Evolutionary conservation across 1,140 invertebrate species (phyloP), one percentile per base, ranked within the genome.

Genomic region (Drosophila sucinea): DNA sequence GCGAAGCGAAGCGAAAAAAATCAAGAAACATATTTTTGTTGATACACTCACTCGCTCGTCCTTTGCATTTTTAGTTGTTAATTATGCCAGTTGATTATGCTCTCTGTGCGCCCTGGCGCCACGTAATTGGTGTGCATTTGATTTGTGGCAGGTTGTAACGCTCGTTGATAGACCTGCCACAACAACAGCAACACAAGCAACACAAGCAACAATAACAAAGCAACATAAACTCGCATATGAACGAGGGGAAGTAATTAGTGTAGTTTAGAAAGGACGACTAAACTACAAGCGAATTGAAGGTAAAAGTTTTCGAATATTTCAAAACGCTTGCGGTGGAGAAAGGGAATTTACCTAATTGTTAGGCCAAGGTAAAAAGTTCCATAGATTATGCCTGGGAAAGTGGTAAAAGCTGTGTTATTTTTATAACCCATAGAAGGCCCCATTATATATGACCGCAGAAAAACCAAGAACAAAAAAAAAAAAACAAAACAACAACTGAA

Each of bases 51-150:
- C 40, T 33, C 35, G 30, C 66, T 44, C 29, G n/a, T 41, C 47
- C 67, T 67, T 81, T 77, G 79, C 84, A 83, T 87, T 87, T 87
- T 87, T 87, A 87, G 83, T 83, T 87, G 83, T 89, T 87, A 87
- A 87, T 87, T 87, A 87, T 87, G 83, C 84, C 68, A 80, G 84
- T 87, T 87, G 83, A 87, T 87, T 87, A 87, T 87, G 83, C 84
- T 87, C 75, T 87, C 60, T 89, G 76, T 67, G 84, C 84, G 75
- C 72, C 81, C 64, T 89, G 83, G 83, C 83, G 83, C 83, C 83
- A 87, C 76, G 83, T 87, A 89, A 87, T 87, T 87, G 83, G 83
- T 87, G 84, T 87, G 84, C 79, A 87, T 89, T 87, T 87, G 83
- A 87, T 87, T 87, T 87, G 83, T 87, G 79, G 83, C 79, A 67